Conservation (phyloP, 2,113 vertebrate genomes). For the Malurus elegans region DNA sequence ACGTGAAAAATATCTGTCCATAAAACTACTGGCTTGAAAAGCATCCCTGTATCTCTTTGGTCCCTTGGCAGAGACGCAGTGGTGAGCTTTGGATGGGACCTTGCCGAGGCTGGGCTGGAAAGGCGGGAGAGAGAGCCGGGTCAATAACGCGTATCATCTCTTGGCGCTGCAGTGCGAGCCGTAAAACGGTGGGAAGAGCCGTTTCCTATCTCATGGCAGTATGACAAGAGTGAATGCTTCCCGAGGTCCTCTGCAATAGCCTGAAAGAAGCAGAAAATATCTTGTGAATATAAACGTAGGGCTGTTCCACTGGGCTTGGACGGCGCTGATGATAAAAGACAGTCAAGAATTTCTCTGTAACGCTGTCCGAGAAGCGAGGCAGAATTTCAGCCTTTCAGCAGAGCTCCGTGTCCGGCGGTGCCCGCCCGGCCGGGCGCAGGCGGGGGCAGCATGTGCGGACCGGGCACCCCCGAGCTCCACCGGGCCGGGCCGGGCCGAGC, state of each 20-base stretch:
- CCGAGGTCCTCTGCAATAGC: not conserved
- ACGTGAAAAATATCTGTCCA: not conserved
- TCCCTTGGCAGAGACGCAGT: rapidly evolving
- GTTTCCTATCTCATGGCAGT: not conserved
- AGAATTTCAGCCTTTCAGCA: not conserved
- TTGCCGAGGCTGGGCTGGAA: not conserved
- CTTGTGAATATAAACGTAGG: rapidly evolving
- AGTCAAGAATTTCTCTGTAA: not conserved
- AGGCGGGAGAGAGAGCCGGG: rapidly evolving
- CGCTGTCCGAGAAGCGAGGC: not conserved
- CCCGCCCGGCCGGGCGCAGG: not conserved
- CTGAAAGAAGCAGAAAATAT: not conserved
- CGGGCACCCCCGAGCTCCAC: not conserved
- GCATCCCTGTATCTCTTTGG: not conserved
- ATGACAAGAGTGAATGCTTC: not conserved
- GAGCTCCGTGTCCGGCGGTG: not conserved
- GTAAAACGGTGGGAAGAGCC: not conserved
- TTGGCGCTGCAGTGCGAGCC: not conserved
- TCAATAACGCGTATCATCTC: not conserved
- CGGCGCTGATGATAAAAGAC: not conserved
- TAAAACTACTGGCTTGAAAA: not conserved
- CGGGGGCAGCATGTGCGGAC: not conserved
- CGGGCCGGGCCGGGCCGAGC: not conserved
- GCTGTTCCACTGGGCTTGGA: not conserved
- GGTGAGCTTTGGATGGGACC: not conserved